These are phyloP conservation scores for Sylvicola cinctus DNA, from an alignment of 2,888 invertebrate genomes.

Conservation along the genomic window DNA sequence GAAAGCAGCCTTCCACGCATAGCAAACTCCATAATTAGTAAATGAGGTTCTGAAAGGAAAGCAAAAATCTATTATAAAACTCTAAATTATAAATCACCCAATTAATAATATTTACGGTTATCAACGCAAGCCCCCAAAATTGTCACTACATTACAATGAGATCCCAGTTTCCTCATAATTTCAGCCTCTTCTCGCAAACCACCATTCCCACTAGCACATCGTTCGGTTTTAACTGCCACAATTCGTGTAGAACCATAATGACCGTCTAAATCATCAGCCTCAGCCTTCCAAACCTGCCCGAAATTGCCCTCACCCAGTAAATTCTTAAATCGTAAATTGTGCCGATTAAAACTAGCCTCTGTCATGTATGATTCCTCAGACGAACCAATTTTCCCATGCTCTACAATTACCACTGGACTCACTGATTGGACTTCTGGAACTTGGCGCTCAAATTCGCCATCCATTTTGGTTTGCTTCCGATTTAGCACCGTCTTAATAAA, in stretches of 20 bases:
- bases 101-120: slow-evolving; percentile 35
- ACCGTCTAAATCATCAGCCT: slow-evolving; percentile 58
- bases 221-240: slow-evolving; percentile 70
- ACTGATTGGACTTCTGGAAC: slow-evolving; percentile 32
- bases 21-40: slow-evolving; percentile 69
- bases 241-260: slow-evolving; percentile 55
- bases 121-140: slow-evolving; percentile 66
- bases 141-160: slow-evolving; percentile 65
- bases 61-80: not conserved
- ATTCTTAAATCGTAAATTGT: slow-evolving; percentile 54
- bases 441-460: slow-evolving; percentile 38
- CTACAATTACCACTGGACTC: slow-evolving; percentile 23
- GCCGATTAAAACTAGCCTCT: slow-evolving; percentile 47
- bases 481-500: slow-evolving; percentile 32
- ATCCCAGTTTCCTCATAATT: slow-evolving; percentile 66
- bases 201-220: slow-evolving; percentile 55
- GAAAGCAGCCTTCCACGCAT: slow-evolving; percentile 64
- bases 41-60: slow-evolving; percentile 48
- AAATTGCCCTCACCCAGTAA: slow-evolving; percentile 70
- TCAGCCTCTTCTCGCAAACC: slow-evolving; percentile 60
- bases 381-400: slow-evolving; percentile 6
- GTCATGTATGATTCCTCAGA: not conserved
- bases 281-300: slow-evolving; percentile 74
- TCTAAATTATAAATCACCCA: slow-evolving; percentile 1
- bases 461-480: slow-evolving; percentile 30